Percentiles rank a stretch among this genome's conserved stretches.
Evolutionary conservation across 2,797 vertebrate species (phyloP).

Genomic region (Chelonia mydas): DNA sequence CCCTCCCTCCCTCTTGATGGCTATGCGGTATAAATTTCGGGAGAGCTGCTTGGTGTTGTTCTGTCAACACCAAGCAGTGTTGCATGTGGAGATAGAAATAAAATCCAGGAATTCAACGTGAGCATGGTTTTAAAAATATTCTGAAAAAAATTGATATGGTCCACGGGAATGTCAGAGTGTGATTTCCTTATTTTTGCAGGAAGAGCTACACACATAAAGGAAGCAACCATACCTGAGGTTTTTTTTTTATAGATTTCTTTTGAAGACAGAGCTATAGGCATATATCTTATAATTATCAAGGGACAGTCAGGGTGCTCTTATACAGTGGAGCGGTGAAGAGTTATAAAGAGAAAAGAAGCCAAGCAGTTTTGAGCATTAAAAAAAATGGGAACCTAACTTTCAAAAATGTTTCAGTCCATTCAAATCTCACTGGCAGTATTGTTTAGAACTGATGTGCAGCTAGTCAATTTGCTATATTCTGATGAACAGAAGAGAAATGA

Average conservation of each 20-base stretch:
- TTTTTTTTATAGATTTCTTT: constrained; percentile 50
- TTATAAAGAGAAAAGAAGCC: constrained; percentile 24
- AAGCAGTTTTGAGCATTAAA: constrained; percentile 24
- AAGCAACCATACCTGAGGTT: constrained; percentile 29
- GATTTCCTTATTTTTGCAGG: constrained; percentile 52
- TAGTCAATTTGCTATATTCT: too few species aligned
- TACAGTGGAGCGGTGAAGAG: background rate
- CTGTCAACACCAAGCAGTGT: background rate
- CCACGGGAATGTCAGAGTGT: constrained; percentile 4
- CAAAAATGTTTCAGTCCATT: constrained; percentile 17
- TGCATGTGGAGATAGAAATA: background rate
- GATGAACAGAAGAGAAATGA: too few species aligned
- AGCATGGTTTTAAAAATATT: constrained; percentile 40
- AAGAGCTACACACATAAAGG: constrained; percentile 47
- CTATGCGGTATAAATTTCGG: background rate
- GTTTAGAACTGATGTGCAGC: background rate
- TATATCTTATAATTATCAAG: constrained; percentile 51
- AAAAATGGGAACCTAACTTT: constrained; percentile 37
- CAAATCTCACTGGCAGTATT: background rate
- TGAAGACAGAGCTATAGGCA: constrained; percentile 46
- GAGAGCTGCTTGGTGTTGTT: constrained; percentile 10
- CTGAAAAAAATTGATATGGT: constrained; percentile 19
- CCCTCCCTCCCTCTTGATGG: background rate
- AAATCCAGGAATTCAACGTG: constrained; percentile 42
- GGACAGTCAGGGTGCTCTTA: constrained; percentile 32